Evolutionary conservation across 2,113 vertebrate genomes (phyloP).

Genomic region (Nestor notabilis): DNA sequence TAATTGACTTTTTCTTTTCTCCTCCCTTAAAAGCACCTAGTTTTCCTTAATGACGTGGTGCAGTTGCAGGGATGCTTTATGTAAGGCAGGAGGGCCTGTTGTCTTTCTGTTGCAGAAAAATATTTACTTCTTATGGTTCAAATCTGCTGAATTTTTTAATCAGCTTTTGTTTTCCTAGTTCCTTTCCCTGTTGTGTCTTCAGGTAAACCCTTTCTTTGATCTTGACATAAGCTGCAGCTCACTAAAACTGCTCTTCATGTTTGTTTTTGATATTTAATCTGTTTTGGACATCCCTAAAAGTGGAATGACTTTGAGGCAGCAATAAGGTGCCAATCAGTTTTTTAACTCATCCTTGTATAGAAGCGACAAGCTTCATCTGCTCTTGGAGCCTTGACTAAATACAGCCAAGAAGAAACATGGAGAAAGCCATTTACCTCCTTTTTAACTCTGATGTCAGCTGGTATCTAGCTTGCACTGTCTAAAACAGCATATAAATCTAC

Average conservation of each 20-base stretch:
- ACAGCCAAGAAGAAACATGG: background rate
- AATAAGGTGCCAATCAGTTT: slow-evolving; percentile 49
- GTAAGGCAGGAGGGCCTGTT: background rate
- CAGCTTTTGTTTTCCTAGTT: background rate
- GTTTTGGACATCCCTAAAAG: slow-evolving; percentile 59
- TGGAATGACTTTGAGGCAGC: slow-evolving; percentile 2
- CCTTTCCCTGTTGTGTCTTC: background rate
- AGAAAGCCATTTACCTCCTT: slow-evolving; percentile 28
- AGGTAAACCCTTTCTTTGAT: slow-evolving; percentile 15
- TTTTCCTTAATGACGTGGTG: background rate
- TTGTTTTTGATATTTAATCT: slow-evolving; percentile 66
- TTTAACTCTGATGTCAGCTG: background rate
- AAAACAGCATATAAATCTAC: background rate
- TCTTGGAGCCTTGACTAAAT: slow-evolving; percentile 7
- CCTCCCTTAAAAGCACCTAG: background rate
- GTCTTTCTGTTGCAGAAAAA: background rate
- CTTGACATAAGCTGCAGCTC: slow-evolving; percentile 30
- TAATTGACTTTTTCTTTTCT: rapidly evolving
- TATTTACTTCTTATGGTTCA: background rate
- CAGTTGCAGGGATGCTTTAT: background rate
- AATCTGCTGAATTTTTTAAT: background rate
- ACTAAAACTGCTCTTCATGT: background rate
- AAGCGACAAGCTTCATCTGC: slow-evolving; percentile 41
- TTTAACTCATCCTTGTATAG: slow-evolving; percentile 49
- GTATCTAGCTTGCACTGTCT: background rate